Percentiles rank a stretch among this genome's conserved stretches.
Evolutionary conservation across 2,888 invertebrate species (phyloP).

Genomic region (Rugalucina vietnamica): DNA sequence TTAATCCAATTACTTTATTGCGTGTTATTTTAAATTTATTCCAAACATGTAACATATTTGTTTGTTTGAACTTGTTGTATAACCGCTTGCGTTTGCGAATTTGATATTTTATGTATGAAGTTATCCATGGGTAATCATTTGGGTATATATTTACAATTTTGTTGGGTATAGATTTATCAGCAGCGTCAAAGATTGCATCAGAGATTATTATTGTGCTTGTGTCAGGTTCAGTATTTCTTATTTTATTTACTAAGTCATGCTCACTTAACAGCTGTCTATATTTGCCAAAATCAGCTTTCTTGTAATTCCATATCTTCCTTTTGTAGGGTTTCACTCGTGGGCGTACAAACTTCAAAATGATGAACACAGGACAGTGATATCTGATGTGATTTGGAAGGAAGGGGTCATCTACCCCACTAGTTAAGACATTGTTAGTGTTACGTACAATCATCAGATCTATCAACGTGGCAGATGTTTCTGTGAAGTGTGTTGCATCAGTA

Average conservation of each 20-base stretch:
- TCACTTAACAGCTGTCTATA: neutral
- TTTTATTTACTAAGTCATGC: neutral
- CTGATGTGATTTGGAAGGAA: neutral
- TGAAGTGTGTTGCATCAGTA: neutral
- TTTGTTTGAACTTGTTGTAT: neutral
- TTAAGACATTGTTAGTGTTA: neutral
- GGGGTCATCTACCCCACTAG: neutral
- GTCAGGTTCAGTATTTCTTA: neutral
- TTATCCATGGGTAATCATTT: neutral
- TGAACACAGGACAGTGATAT: neutral
- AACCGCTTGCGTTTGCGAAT: constrained; percentile 2
- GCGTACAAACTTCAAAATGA: neutral
- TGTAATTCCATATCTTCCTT: neutral
- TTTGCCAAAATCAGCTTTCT: neutral
- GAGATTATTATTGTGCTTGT: neutral
- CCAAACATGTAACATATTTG: neutral
- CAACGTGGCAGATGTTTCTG: neutral
- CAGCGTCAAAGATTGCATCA: neutral
- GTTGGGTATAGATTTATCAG: neutral
- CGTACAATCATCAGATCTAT: neutral
- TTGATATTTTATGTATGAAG: neutral
- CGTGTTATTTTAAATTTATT: neutral
- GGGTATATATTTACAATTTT: neutral
- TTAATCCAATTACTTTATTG: neutral
- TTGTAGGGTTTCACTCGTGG: neutral